Evolutionary conservation across 2,113 vertebrate genomes (phyloP).

Genomic region (Crotalus helleri): DNA sequence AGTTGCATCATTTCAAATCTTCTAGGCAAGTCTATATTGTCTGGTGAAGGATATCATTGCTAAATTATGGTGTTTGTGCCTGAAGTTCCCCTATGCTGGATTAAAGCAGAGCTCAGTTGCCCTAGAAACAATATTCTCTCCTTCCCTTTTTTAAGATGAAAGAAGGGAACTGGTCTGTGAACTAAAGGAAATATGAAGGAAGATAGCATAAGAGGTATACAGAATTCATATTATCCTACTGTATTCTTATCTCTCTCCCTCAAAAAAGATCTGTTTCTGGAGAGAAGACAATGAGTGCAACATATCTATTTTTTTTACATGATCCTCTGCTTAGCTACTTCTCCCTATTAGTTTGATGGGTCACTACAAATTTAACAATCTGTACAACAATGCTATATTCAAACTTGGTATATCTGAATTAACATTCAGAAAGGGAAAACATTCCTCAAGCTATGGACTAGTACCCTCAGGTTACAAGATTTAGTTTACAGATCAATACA

Average conservation of each 20-base stretch:
- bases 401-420: neutral
- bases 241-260: conserved; percentile 22
- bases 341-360: neutral
- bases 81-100: neutral
- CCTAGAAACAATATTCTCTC: neutral
- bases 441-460: neutral
- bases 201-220: conserved; percentile 20
- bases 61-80: neutral
- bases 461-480: conserved; percentile 1
- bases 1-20: neutral
- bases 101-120: neutral
- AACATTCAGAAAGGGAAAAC: neutral
- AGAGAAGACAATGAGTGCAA: neutral
- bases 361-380: neutral
- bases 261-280: neutral
- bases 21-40: neutral
- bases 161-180: neutral
- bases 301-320: accelerated
- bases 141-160: neutral
- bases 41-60: neutral
- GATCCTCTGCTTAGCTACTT: neutral
- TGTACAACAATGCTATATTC: neutral
- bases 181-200: neutral
- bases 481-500: neutral
- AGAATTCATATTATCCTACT: conserved; percentile 21